Conservation (phyloP, 2,888 invertebrate species). For the Parelbella ahira region DNA sequence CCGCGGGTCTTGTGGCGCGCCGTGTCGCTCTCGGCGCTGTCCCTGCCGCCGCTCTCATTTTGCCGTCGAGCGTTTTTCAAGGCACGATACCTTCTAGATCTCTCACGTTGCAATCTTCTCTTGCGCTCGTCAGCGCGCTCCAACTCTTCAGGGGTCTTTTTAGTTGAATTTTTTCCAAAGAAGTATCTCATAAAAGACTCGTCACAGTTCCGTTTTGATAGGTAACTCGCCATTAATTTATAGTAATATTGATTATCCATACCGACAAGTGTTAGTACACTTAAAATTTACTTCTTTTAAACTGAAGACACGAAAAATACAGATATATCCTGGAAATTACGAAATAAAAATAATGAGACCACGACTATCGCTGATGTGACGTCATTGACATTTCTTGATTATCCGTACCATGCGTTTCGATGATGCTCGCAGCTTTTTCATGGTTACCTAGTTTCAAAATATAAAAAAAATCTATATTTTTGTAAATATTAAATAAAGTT, state of each 20-base stretch:
- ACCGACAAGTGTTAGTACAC: conserved; percentile 12
- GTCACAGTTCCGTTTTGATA: conserved; percentile 74
- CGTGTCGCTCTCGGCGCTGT: conserved; percentile 47
- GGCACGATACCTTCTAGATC: conserved; percentile 68
- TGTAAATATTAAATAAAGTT: too few species aligned
- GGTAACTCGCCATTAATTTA: conserved; percentile 72
- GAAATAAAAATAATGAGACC: conserved; percentile 77
- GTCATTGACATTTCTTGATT: conserved; percentile 47
- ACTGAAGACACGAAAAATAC: conserved; percentile 35
- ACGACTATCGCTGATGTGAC: conserved; percentile 59
- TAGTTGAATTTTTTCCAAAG: conserved; percentile 68
- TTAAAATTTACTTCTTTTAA: conserved; percentile 27
- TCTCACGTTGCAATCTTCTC: conserved; percentile 64
- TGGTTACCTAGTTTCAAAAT: too few species aligned
- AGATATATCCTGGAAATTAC: conserved; percentile 55
- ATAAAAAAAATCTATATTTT: too few species aligned
- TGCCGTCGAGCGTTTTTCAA: conserved; percentile 70
- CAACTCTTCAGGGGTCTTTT: conserved; percentile 69
- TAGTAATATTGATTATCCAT: conserved; percentile 77
- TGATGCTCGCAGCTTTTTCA: too few species aligned
- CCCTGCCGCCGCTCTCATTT: conserved; percentile 55
- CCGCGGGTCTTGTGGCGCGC: conserved; percentile 48
- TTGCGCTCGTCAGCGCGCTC: conserved; percentile 72
- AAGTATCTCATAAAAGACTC: conserved; percentile 77
- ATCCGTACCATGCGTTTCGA: too few species aligned